Evolutionary conservation across 2,113 vertebrate genomes (phyloP).

Genomic region (Melierax canorus): DNA sequence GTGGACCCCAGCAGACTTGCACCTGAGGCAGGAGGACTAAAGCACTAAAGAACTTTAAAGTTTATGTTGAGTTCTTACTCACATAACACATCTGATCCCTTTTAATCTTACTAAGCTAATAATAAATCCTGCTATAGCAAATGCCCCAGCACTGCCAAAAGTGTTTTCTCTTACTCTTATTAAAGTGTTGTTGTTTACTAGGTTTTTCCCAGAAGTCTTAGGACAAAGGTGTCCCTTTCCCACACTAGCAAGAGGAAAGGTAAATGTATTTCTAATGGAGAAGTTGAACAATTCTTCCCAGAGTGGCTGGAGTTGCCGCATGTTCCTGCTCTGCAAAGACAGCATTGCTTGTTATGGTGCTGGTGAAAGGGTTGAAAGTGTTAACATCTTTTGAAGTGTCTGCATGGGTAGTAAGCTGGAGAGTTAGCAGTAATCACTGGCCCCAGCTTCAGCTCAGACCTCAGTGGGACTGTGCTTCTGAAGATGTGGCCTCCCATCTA

Average conservation of each 20-base stretch:
- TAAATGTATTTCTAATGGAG: neutral
- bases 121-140: slow-evolving; percentile 7
- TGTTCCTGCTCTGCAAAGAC: neutral
- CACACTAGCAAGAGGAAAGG: neutral
- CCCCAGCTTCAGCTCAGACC: neutral
- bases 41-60: neutral
- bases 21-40: neutral
- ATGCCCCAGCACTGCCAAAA: neutral
- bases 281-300: neutral
- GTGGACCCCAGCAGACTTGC: neutral
- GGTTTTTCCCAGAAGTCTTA: neutral
- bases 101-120: slow-evolving; percentile 22
- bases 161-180: neutral
- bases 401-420: neutral
- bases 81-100: slow-evolving; percentile 39
- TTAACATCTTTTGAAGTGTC: neutral
- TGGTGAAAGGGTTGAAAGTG: neutral
- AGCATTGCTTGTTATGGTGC: neutral
- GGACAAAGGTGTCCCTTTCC: neutral
- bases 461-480: neutral
- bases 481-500: neutral
- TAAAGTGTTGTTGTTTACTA: neutral
- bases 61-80: neutral
- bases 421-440: neutral
- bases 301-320: neutral